These are phyloP conservation scores for Chouioia cunea DNA, from an alignment of 2,888 invertebrate genomes.

Conservation along the genomic window DNA sequence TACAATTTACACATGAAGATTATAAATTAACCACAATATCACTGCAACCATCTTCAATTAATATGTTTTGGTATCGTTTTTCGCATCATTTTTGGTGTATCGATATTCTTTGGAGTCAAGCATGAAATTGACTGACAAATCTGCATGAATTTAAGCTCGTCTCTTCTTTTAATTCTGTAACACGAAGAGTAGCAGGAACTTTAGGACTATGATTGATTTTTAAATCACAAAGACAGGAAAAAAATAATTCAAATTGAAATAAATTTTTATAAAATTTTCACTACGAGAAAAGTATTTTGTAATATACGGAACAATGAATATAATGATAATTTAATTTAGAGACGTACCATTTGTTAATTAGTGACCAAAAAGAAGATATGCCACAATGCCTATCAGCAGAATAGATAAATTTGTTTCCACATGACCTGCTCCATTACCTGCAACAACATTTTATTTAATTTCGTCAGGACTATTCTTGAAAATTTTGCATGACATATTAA, in stretches of 20 bases:
- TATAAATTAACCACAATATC: background rate
- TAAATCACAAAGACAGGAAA: background rate
- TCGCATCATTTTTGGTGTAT: slow-evolving; percentile 8
- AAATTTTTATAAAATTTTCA: too few relatives aligned
- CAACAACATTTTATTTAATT: slow-evolving; percentile 26
- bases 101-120: background rate
- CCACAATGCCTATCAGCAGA: slow-evolving; percentile 6
- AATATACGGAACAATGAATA: too few relatives aligned
- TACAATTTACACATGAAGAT: slow-evolving; percentile 30
- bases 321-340: too few relatives aligned
- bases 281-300: too few relatives aligned
- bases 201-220: background rate
- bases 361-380: slow-evolving; percentile 17
- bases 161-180: slow-evolving; percentile 5
- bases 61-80: background rate
- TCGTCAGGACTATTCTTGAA: too few relatives aligned
- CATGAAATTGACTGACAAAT: too few relatives aligned
- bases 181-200: background rate
- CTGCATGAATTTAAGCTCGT: too few relatives aligned
- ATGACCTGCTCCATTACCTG: slow-evolving; percentile 14
- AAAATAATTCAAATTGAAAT: background rate
- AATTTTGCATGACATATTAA: too few relatives aligned
- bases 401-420: slow-evolving; percentile 4
- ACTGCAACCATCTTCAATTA: background rate
- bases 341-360: background rate